Percentiles rank a stretch among this genome's conserved stretches.
Evolutionary conservation across 1,140 invertebrate genomes (phyloP).

Genomic region (Diorhabda sublineata): DNA sequence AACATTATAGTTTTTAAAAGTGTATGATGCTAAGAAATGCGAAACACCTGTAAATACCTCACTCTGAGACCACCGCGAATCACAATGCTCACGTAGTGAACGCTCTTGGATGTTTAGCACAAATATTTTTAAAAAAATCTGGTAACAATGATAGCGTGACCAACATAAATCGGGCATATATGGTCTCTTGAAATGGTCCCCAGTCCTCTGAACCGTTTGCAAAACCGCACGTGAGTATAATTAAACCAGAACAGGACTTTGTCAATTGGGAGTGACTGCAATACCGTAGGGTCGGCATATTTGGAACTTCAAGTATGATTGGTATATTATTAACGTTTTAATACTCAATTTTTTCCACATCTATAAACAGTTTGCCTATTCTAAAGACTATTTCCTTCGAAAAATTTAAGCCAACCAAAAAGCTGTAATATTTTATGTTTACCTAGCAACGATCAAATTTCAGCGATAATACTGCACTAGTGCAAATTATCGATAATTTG

Average conservation of each 20-base stretch:
- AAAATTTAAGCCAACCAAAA: no score
- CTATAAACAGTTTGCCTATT: no score
- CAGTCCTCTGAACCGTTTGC: conserved; percentile 27
- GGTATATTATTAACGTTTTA: no score
- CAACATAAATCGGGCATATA: conserved; percentile 34
- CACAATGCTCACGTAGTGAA: neutral
- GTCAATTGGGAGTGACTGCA: neutral
- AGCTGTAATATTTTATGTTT: no score
- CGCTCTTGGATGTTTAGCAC: neutral
- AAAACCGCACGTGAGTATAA: conserved; percentile 40
- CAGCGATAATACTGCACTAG: no score
- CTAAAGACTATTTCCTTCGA: no score
- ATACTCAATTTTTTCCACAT: no score
- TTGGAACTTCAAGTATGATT: no score
- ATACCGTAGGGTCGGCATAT: neutral
- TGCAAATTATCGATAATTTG: no score
- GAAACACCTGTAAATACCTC: neutral
- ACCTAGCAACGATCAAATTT: no score
- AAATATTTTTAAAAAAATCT: conserved; percentile 17
- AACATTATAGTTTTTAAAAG: no score
- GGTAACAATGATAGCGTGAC: conserved; percentile 36
- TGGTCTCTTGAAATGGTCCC: conserved; percentile 28
- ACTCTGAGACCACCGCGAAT: neutral
- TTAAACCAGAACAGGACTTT: conserved; percentile 38
- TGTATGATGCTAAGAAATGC: no score